Evolutionary conservation across 1,140 invertebrate species (phyloP).

Genomic region (Drosophila prosaltans): DNA sequence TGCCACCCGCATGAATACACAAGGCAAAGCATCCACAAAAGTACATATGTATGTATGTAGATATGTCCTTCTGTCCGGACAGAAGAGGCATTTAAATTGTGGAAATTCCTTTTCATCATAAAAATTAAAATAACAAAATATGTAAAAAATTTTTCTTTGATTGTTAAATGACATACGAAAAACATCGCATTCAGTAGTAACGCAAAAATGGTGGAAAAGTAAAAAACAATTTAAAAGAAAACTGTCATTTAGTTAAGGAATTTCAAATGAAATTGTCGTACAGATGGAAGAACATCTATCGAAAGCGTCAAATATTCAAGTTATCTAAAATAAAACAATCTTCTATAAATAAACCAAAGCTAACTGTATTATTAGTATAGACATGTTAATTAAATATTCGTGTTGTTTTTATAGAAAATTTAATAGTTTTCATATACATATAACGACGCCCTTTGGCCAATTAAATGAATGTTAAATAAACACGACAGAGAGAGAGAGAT

Average conservation of each 20-base stretch:
- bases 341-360: too few species aligned
- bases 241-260: too few species aligned
- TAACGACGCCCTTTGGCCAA: not conserved
- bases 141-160: constrained; percentile 48
- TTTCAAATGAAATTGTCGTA: too few species aligned
- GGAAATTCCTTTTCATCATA: not conserved
- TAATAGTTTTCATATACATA: not conserved
- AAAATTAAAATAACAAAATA: constrained; percentile 25
- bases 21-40: not conserved
- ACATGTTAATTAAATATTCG: not conserved
- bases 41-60: constrained; percentile 41
- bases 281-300: too few species aligned
- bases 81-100: constrained; percentile 21
- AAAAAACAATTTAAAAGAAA: too few species aligned
- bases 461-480: not conserved
- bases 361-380: not conserved
- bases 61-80: constrained; percentile 1
- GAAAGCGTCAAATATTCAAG: too few species aligned
- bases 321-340: too few species aligned
- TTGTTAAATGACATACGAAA: constrained; percentile 20
- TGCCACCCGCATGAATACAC: constrained; percentile 30
- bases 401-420: constrained; percentile 17
- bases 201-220: too few species aligned
- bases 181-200: not conserved
- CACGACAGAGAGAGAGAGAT: not conserved